A percentile compares a stretch with the other conserved stretches of the same genome.
Evolutionary conservation across 1,140 invertebrate genomes (phyloP).

Genomic region (Drosophila kikkawai): DNA sequence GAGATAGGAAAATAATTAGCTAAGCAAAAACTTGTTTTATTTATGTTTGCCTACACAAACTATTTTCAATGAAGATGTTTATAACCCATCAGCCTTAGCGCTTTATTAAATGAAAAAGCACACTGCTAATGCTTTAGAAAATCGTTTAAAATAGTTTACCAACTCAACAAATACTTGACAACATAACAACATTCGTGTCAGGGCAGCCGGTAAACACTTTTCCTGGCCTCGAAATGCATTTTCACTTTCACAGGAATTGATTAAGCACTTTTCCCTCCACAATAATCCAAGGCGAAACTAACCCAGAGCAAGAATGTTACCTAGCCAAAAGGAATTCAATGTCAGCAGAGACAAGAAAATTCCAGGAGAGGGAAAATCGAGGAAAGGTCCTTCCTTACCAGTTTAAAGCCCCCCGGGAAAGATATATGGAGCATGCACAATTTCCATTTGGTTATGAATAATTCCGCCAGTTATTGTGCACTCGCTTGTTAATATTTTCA

Average conservation of each 20-base stretch:
- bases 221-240: conserved; percentile 7
- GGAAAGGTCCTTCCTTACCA: conserved; percentile 3
- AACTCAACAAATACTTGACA: conserved; percentile 21
- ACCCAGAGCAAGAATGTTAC: conserved; percentile 39
- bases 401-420: conserved; percentile 48
- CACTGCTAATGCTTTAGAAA: not conserved
- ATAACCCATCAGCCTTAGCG: not conserved
- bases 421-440: conserved; percentile 73
- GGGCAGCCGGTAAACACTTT: conserved; percentile 28
- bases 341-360: conserved; percentile 22
- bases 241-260: conserved; percentile 42
- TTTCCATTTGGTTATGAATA: conserved; percentile 83
- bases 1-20: not conserved
- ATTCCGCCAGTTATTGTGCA: conserved; percentile 66
- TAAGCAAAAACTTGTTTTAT: not conserved
- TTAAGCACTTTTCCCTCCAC: conserved; percentile 26
- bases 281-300: conserved; percentile 30
- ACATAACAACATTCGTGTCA: conserved; percentile 6
- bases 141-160: conserved; percentile 21
- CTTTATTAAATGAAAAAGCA: not conserved
- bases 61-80: not conserved
- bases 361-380: not conserved
- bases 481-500: conserved; percentile 84
- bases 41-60: not conserved
- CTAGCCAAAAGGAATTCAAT: conserved; percentile 40